These are phyloP conservation scores for Microcebus jonahi DNA, from an alignment of 2,113 vertebrate genomes.

Conservation along the genomic window DNA sequence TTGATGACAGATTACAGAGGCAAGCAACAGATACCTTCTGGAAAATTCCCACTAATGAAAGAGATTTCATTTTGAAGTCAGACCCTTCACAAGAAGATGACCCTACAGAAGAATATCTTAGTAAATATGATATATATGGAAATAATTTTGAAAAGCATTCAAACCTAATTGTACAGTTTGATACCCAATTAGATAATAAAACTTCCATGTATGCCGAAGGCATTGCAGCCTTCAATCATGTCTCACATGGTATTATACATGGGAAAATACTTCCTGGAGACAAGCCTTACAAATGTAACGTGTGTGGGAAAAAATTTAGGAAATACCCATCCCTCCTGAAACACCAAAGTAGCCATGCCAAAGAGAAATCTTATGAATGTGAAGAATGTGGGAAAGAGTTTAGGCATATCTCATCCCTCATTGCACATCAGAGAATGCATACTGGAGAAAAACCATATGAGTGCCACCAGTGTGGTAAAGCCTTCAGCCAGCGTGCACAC, in stretches of 20 bases:
- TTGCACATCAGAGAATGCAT: constrained; percentile 81
- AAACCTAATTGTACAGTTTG: constrained; percentile 76
- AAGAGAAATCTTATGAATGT: constrained; percentile 82
- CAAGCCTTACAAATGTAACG: constrained; percentile 81
- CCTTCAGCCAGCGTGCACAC: constrained; percentile 81
- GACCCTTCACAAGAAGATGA: constrained; percentile 55
- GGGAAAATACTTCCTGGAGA: constrained; percentile 80
- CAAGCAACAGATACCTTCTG: not conserved
- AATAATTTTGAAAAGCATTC: constrained; percentile 80
- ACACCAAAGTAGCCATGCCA: constrained; percentile 81
- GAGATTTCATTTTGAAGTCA: constrained; percentile 63
- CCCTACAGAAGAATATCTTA: constrained; percentile 72
- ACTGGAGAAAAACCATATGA: constrained; percentile 80
- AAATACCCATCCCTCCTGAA: constrained; percentile 77
- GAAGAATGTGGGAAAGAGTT: constrained; percentile 83
- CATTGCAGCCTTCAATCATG: constrained; percentile 75
- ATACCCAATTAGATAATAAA: constrained; percentile 78
- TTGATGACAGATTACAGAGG: constrained; percentile 25
- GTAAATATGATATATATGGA: constrained; percentile 77
- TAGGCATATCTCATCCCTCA: constrained; percentile 78
- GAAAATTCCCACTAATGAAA: constrained; percentile 28
- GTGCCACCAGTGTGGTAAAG: constrained; percentile 82
- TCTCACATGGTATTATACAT: constrained; percentile 75
- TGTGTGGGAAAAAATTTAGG: constrained; percentile 81
- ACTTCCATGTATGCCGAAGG: constrained; percentile 65